Evolutionary conservation across 2,888 invertebrate genomes (phyloP), one percentile per base, ranked within the genome.

Genomic region (Apocheima hispidaria): DNA sequence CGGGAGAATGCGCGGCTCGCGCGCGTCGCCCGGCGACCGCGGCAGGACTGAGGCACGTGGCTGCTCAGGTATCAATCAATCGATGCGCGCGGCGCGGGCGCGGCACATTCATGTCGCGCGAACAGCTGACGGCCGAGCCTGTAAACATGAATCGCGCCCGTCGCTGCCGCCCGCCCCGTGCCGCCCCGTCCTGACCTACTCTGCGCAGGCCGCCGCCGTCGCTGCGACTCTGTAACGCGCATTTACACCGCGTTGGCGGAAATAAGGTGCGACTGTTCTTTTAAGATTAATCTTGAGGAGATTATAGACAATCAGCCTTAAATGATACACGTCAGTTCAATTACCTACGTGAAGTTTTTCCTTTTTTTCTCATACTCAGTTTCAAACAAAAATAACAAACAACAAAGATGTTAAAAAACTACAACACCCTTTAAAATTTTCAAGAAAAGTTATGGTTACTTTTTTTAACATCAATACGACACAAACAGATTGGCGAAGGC

Each of bases 121-220:
- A 92, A 91, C 92, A 92, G 92, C 92, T 92, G 92, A 91, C 92
- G 88, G 83, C 82, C 84, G 82, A 82, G 79, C 81, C 82, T 84
- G 90, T 90, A 90, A 91, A 88, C 92, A 92, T 92, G 92, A 92
- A 92, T 92, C 86, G 88, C 82, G 76, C 71, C 72, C 78, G 69
- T 54, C 71, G 50, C 73, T 62, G 26, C 66, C 68, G 63, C 66
- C 57, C 68, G 33, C 55, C 66, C n/a, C 68, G 69, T 66, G 70
- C 71, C 70, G 58, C 70, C 73, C 66, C 56, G 58, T 54, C 71
- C 73, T 76, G 75, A 78, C 79, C 81, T 76, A 77, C 77, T 78
- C 74, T 80, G 82, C 81, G 81, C 82, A 80, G 55, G 56, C 60
- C 65, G 60, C 57, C 35, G 51, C 57, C 16, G 14, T 18, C 46